phyloP scores from a whole-genome alignment of 2,888 invertebrate genomes.

The Polietes domitor region DNA sequence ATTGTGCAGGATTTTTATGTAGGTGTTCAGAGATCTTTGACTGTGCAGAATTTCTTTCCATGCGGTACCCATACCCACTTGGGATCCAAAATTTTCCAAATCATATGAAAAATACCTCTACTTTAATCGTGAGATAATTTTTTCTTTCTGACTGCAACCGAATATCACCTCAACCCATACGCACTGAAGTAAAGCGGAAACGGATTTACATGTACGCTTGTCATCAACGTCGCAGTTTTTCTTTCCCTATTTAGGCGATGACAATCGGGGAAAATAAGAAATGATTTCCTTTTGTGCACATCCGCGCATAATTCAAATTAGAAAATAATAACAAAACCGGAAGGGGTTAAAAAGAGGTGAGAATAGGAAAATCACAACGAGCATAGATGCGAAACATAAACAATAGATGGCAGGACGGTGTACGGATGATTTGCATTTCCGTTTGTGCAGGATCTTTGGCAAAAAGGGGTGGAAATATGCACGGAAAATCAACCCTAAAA shows the following conservation, averaged over 20 bases:
- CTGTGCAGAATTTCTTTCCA: no score
- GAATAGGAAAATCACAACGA: neutral
- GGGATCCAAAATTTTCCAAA: no score
- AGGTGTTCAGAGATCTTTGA: no score
- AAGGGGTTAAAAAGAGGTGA: conserved; percentile 8
- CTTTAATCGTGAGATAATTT: no score
- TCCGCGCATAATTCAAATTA: conserved; percentile 63
- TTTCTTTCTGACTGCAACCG: no score
- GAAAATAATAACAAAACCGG: conserved; percentile 44
- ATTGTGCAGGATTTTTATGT: no score
- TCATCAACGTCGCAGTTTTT: conserved; percentile 13
- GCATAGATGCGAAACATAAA: neutral
- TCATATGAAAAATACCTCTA: no score
- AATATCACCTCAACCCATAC: neutral
- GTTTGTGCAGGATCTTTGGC: neutral
- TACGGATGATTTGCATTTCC: conserved; percentile 40
- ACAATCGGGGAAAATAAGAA: conserved; percentile 41
- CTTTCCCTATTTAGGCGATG: neutral
- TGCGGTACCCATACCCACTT: no score
- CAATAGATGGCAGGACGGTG: conserved; percentile 54
- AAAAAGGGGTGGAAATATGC: conserved; percentile 19
- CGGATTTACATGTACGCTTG: conserved; percentile 55
- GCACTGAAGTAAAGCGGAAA: conserved; percentile 47
- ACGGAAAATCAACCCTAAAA: conserved; percentile 34
- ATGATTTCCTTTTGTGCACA: conserved; percentile 60